Evolutionary conservation across 2,888 invertebrate genomes (phyloP), one percentile per base, ranked within the genome.

Genomic region (Drosophila parthenogenetica): DNA sequence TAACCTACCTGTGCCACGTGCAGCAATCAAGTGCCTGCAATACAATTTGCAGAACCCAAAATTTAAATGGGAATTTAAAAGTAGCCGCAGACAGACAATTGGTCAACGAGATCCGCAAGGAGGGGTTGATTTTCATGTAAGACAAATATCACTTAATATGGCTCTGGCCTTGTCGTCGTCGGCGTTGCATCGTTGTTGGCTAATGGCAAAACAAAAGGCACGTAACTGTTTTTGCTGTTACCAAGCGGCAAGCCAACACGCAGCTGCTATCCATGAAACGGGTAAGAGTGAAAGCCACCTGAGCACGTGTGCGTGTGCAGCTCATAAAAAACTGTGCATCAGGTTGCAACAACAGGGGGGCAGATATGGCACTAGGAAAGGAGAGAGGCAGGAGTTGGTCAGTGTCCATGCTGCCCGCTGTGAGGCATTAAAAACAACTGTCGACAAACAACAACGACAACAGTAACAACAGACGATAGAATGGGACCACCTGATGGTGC

Each of bases 91-190:
- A 37, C 60, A 42, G 48, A 25, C 48, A 37, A 35, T 67, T 40
- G 55, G 63, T 39, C 57, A 48, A 51, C 11, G 7, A 37, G 35
- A 39, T 42, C 22, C 19, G 67, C 73, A 76, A 71, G 72, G 67
- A 80, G 73, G 65, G 79, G 83, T 83, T 88, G 88, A 83, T 83
- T 82, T 86, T 88, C 72, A 79, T 83, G 87, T 88, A 83, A 86
- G 88, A 83, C 83, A 88, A 83, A 83, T 83, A 86, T 88, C 81
- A 86, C 84, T 88, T 83, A 83, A 88, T 83, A 76, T 81, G 73
- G 63, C 63, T 49, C 64, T 57, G 68, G 16, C 68, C 50, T 70
- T 71, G 63, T 63, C 55, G 65, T 55, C 61, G 40, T 45, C 61
- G 55, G 13, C 50, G 16, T 39, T 37, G 25, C 7, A 10, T 32